Evolutionary conservation across 2,113 vertebrate species (phyloP), one percentile per base, ranked within the genome.

Genomic region (Chroicocephalus ridibundus): DNA sequence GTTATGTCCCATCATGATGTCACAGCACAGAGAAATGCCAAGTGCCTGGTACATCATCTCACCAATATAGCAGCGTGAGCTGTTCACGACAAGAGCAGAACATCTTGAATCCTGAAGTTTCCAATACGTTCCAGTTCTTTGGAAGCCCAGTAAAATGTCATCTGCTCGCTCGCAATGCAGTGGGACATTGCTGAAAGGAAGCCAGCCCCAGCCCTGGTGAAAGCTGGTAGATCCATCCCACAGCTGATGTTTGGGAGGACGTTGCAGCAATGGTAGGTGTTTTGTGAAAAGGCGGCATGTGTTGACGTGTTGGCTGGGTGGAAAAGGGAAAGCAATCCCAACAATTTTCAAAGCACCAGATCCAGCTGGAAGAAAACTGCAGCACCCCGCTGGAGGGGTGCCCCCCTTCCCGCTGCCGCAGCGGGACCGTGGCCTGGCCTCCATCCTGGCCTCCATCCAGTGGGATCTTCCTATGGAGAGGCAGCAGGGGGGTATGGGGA

Each of bases 31-130:
- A 89, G 80, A 46, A 12, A 60, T 51, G 86, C 96, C 96, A 96
- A 62, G 69, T 88, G 92, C 15, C 93, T 92, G 92, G 80, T 86
- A 82, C 88, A 92, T 93, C 96, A 95, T 86, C 80, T 52, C 92
- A 88, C 94, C 86, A 75, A 91, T 88, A 93, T 88, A 97, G 96
- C 82, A 96, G 77, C 10, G 7, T 83, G 86, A 93, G 72, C 88
- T 93, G 88, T 78, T 96, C 68, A 13, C 32, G 0, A 36, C 25
- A 52, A 36, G 82, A 94, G 90, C 72, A 40, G 85, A 96, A 95
- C 95, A 94, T 95, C 91, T 96, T 90, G 88, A 90, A 86, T 90
- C 77, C 77, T 88, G 61, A 86, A 81, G 85, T 92, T 92, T 78
- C 83, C 82, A 76, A 92, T 19, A 27, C 1, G 3, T 72, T 93